These are phyloP conservation scores for Equus przewalskii DNA, from an alignment of 2,113 vertebrate genomes.

Conservation along the genomic window DNA sequence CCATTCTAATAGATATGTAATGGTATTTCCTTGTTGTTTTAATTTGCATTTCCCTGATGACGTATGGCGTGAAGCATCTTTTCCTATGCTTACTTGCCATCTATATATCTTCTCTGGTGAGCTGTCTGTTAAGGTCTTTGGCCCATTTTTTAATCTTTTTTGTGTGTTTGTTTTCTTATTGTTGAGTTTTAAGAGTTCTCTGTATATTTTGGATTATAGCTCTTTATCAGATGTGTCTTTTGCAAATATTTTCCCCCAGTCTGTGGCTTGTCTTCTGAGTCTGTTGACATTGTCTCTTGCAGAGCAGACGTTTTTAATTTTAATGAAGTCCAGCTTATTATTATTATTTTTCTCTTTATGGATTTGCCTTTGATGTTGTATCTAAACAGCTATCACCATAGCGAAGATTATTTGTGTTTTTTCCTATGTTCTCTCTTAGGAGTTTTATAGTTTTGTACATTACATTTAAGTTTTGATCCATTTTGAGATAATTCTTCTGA, in stretches of 20 bases:
- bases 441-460: background rate
- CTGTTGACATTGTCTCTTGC: background rate
- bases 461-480: background rate
- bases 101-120: background rate
- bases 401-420: background rate
- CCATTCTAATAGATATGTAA: background rate
- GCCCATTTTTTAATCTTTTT: background rate
- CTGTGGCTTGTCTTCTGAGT: background rate
- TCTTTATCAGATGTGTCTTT: background rate
- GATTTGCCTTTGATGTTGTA: background rate
- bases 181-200: background rate
- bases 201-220: background rate
- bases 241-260: background rate
- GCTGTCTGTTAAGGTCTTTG: background rate
- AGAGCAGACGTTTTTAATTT: background rate
- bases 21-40: background rate
- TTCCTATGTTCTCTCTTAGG: background rate
- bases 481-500: background rate
- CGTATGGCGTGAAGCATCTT: background rate
- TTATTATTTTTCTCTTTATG: background rate
- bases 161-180: background rate
- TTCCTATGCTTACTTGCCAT: too few species aligned
- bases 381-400: background rate
- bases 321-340: background rate
- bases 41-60: background rate